Evolutionary conservation across 2,113 vertebrate species (phyloP).

Genomic region (Urocitellus parryii): DNA sequence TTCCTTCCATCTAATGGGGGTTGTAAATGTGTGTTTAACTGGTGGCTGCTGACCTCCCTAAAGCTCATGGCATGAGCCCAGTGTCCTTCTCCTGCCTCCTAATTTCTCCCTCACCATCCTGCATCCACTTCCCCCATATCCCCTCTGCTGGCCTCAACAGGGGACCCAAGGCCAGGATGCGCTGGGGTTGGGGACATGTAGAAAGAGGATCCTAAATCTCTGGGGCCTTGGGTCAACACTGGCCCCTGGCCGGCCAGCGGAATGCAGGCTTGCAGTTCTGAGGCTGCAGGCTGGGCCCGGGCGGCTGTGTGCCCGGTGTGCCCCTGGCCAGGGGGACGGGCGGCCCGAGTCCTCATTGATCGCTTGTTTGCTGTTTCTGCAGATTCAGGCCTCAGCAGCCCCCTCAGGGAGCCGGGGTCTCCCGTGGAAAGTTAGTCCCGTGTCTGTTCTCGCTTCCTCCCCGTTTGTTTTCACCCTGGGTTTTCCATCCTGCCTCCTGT

Average conservation of each 20-base stretch:
- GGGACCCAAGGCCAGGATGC: background rate
- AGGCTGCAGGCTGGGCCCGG: background rate
- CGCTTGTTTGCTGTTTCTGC: slow-evolving; percentile 94
- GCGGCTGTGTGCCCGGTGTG: background rate
- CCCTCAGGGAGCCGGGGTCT: slow-evolving; percentile 97
- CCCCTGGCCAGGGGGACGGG: background rate
- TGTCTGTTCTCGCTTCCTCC: slow-evolving; percentile 88
- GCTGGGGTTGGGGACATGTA: accelerated
- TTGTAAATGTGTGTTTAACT: background rate
- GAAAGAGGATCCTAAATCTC: background rate
- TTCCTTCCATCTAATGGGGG: background rate
- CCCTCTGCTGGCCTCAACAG: background rate
- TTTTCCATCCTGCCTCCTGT: slow-evolving; percentile 49
- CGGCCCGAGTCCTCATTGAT: slow-evolving; percentile 83
- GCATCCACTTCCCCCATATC: background rate
- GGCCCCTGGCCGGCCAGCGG: background rate
- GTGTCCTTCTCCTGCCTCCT: background rate
- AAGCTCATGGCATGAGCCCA: background rate
- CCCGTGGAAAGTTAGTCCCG: slow-evolving; percentile 98
- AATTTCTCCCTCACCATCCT: background rate
- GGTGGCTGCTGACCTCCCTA: background rate
- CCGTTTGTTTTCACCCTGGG: slow-evolving; percentile 72
- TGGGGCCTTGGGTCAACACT: background rate
- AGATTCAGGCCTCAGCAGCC: slow-evolving; percentile 98
- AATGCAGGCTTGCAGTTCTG: background rate